Conservation (phyloP, 2,888 invertebrate genomes). For the Drepanosiphum platanoidis region DNA sequence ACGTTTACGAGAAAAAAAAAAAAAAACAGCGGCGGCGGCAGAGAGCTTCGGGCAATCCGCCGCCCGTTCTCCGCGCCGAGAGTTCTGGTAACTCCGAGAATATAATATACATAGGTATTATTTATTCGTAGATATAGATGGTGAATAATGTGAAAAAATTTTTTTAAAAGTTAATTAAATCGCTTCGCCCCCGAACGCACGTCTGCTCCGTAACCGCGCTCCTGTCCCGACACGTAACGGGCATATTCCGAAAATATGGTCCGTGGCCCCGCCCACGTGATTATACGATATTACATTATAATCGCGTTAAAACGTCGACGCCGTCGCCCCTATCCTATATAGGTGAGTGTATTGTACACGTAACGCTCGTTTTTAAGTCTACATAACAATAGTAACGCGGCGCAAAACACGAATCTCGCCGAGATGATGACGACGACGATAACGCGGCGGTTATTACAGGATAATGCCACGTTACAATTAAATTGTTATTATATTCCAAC, state of each 20-base stretch:
- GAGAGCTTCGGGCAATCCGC: neutral
- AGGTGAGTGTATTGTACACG: too few relatives aligned
- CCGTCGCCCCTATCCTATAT: too few relatives aligned
- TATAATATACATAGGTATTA: too few relatives aligned
- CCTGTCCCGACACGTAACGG: too few relatives aligned
- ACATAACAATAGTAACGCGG: neutral
- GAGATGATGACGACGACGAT: too few relatives aligned
- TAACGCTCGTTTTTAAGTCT: too few relatives aligned
- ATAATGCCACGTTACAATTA: too few relatives aligned
- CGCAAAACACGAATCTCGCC: neutral
- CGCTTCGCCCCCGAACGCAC: neutral
- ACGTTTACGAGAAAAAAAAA: neutral
- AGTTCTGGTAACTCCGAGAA: neutral
- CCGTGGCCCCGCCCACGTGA: neutral
- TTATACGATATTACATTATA: neutral
- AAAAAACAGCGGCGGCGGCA: neutral
- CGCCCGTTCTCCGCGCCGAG: neutral
- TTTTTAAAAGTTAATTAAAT: neutral
- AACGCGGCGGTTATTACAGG: too few relatives aligned
- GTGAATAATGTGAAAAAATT: neutral
- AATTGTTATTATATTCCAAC: neutral
- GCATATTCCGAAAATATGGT: neutral
- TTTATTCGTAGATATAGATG: too few relatives aligned
- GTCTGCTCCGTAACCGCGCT: too few relatives aligned
- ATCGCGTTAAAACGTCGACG: neutral